These are phyloP conservation scores for Timandra comae DNA, from an alignment of 2,888 invertebrate genomes.

Conservation along the genomic window DNA sequence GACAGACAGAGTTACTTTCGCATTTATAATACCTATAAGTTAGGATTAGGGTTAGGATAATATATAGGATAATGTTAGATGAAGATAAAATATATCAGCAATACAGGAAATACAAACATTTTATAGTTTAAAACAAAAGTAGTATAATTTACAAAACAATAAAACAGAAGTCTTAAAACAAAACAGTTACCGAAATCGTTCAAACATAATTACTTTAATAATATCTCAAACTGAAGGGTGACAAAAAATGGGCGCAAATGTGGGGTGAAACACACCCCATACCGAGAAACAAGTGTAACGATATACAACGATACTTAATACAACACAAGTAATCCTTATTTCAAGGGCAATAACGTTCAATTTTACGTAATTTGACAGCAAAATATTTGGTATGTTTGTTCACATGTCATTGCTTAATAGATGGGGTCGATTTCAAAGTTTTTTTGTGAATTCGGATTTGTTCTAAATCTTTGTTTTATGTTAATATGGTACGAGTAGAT, in stretches of 20 bases:
- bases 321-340: slow-evolving; percentile 26
- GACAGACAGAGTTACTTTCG: no score
- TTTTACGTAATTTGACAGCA: not conserved
- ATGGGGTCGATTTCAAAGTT: slow-evolving; percentile 37
- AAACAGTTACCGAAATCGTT: slow-evolving; percentile 7
- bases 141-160: not conserved
- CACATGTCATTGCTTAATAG: slow-evolving; percentile 50
- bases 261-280: slow-evolving; percentile 52
- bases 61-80: no score
- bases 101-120: not conserved
- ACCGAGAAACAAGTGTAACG: slow-evolving; percentile 55
- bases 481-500: slow-evolving; percentile 7
- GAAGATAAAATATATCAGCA: not conserved
- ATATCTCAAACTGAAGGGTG: slow-evolving; percentile 36
- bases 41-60: no score
- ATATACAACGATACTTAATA: slow-evolving; percentile 29
- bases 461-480: slow-evolving; percentile 22
- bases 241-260: slow-evolving; percentile 64
- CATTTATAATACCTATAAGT: no score
- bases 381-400: slow-evolving; percentile 48
- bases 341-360: slow-evolving; percentile 9
- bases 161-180: not conserved
- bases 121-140: not conserved
- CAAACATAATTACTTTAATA: slow-evolving; percentile 30
- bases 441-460: slow-evolving; percentile 35